Base-by-base conservation (phyloP, 2,113 vertebrate species). In the Apteryx owenii region DNA sequence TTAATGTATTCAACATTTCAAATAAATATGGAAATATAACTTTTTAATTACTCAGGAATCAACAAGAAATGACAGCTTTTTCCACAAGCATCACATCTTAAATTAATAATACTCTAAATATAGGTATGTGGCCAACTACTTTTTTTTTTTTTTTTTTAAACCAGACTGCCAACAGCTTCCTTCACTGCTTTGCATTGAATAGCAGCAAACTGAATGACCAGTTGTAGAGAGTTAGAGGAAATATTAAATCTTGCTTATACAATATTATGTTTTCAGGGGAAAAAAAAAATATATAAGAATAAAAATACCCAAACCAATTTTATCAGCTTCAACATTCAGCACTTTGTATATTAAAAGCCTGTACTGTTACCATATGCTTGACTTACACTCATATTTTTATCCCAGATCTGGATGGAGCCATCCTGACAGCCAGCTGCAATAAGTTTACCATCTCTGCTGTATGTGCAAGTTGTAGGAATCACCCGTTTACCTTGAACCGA, bases 361-460 rank as follows among this genome's bases (percentile, higher is more conserved):
- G n/a, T 40, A 64, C 15, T 68, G 26, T 66, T 69, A 88, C 19
- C 14, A 89, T 68, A 96, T 50, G 83, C 3, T 79, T 87, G 33
- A 98, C 99, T 99, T 98, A 99, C 99, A 60, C 96, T 99, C 94
- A 99, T 95, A 97, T 99, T 99, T 86, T 99, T 98, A 88, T 99
- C 99, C 99, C 99, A 99, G 97, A 99, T 99, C 98, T 99, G 99
- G 93, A 99, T 99, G 96, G 98, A 99, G 62, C 99, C 99, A 73
- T 99, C 99, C 96, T 99, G 99, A 96, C 99, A 99, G 88, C 99
- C 99, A 7, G 99, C 99, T 56, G 99, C 99, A 36, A 99, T 98
- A 26, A 99, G 98, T 94, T 98, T 99, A 64, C 99, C 99, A 54
- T 99, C 99, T 62, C 99, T 99, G 90, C 98, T 99, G 97, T 99